Evolutionary conservation across 1,140 invertebrate species (phyloP), one percentile per base, ranked within the genome.

Genomic region (Paraescarpia echinospica): DNA sequence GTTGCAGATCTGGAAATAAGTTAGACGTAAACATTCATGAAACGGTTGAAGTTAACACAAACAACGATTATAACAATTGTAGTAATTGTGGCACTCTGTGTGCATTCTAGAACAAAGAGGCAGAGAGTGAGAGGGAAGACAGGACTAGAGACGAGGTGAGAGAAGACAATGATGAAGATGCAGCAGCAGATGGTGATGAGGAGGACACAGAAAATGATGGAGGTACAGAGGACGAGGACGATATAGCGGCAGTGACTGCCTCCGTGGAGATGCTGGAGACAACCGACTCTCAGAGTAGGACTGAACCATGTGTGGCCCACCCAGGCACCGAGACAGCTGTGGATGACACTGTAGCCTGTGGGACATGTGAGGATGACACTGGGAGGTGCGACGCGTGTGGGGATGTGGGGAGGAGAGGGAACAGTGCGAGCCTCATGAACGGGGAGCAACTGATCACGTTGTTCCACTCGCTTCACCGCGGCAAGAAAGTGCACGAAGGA

Each of bases 381-480:
- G 59, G 22, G 59, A 31, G 8, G 27, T 77, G 59, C 22, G 5
- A 33, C 9, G 18, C 90, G 14, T 90, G 34, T 90, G 90, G 22
- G n/a, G 34, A 59, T 41, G 2, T 5, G n/a, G 12, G 34, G 34
- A 91, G 18, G 18, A 14, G 59, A 12, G 41, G 31, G n/a, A 91
- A 91, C 48, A 91, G 33, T 5, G 14, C 89, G 14, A 22, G 33
- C 18, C 27, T 93, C n/a, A 94, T 97, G 35, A 95, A 89, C 14
- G 96, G 96, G 91, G 95, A 96, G 27, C 95, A 97, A 88, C 95
- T 97, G 59, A 95, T 97, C 27, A 93, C 95, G 92, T 96, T 98
- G 27, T 97, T 99, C 59, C 97, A 97, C 94, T 96, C 95, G 33
- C 96, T 98, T 77, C 97, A 97, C 94, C 94, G 93, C 96, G 94